Evolutionary conservation across 2,888 invertebrate genomes (phyloP).

Genomic region (Xylophagus ater): DNA sequence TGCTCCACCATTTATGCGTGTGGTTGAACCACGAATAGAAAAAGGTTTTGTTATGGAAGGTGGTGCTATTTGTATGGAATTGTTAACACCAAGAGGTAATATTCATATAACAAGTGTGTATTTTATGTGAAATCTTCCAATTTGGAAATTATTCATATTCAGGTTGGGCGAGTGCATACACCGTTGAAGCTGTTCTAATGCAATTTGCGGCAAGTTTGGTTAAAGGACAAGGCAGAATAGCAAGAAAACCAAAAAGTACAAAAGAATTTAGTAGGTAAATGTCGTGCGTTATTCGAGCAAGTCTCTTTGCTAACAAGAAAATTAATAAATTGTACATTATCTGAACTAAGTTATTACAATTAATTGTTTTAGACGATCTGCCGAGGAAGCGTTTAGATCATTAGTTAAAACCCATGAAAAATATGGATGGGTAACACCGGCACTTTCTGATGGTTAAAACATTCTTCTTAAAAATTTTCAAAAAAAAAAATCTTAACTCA

Average conservation of each 20-base stretch:
- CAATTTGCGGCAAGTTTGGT: slow-evolving; percentile 82
- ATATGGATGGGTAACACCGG: slow-evolving; percentile 84
- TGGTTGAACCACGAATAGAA: slow-evolving; percentile 68
- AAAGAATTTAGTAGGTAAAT: slow-evolving; percentile 58
- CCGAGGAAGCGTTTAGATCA: slow-evolving; percentile 80
- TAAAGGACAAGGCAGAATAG: slow-evolving; percentile 75
- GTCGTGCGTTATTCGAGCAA: background rate
- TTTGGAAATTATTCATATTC: no score
- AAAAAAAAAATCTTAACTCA: background rate
- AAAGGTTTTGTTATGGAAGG: slow-evolving; percentile 86
- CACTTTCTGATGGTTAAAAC: slow-evolving; percentile 69
- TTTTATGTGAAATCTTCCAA: no score
- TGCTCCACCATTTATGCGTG: slow-evolving; percentile 75
- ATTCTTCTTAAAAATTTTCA: background rate
- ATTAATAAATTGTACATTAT: background rate
- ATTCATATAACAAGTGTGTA: no score
- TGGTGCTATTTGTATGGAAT: slow-evolving; percentile 81
- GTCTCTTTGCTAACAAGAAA: background rate
- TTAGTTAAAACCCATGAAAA: slow-evolving; percentile 83
- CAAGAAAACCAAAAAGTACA: slow-evolving; percentile 63
- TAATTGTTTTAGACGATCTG: slow-evolving; percentile 53
- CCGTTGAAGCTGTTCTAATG: slow-evolving; percentile 78
- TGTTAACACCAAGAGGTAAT: slow-evolving; percentile 73
- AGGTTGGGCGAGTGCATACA: slow-evolving; percentile 83
- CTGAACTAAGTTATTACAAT: slow-evolving; percentile 3